Percentiles rank a stretch among this genome's conserved stretches.
Evolutionary conservation across 2,888 invertebrate species (phyloP).

Genomic region (Tipula unca): DNA sequence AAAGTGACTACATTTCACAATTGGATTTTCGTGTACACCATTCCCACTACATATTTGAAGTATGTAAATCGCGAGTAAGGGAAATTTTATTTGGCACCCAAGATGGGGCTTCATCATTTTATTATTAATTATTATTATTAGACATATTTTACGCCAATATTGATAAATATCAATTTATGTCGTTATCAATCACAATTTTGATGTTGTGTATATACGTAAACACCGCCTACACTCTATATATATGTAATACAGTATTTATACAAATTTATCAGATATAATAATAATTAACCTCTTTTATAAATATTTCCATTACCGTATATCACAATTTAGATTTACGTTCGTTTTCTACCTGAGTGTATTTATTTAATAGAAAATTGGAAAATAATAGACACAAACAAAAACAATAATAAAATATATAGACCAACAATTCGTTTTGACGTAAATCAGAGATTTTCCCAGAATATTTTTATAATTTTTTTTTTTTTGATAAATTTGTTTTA

Average conservation of each 20-base stretch:
- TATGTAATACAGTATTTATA: too few relatives aligned
- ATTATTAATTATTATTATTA: too few relatives aligned
- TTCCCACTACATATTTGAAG: too few relatives aligned
- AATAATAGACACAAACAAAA: neutral
- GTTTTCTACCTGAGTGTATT: neutral
- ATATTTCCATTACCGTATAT: conserved; percentile 14
- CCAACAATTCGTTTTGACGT: neutral
- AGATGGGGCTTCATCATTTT: neutral
- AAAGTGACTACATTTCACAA: too few relatives aligned
- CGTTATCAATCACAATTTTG: neutral
- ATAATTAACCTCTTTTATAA: neutral
- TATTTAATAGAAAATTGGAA: neutral
- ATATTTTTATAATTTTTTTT: neutral
- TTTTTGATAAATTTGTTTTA: too few relatives aligned
- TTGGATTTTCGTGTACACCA: too few relatives aligned
- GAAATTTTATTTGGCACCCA: neutral
- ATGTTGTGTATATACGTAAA: neutral
- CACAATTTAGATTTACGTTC: neutral
- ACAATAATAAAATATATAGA: too few relatives aligned
- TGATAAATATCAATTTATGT: neutral
- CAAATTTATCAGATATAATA: neutral
- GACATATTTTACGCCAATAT: neutral
- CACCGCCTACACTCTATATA: too few relatives aligned
- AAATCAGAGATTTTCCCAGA: neutral
- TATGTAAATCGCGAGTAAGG: too few relatives aligned